Conservation (phyloP, 2,888 invertebrate genomes). For the Trichopoda pennipes region DNA sequence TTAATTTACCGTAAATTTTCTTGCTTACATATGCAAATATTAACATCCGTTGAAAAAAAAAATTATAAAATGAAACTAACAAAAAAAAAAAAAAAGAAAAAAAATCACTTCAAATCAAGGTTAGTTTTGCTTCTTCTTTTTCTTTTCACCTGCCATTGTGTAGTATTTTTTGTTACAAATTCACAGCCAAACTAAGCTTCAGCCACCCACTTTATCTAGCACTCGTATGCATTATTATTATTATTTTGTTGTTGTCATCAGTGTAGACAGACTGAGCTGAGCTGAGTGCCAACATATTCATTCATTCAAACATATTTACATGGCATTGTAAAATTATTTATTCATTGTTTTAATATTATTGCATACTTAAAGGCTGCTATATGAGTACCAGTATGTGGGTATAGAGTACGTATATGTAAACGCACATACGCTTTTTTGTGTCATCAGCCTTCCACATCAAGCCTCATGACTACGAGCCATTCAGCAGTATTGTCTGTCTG, state of each 20-base stretch:
- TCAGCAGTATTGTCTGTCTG: constrained; percentile 13
- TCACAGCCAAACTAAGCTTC: not conserved
- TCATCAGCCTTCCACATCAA: constrained; percentile 51
- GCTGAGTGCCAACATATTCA: constrained; percentile 4
- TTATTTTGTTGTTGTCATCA: not conserved
- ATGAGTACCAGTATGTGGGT: not conserved
- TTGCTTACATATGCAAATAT: constrained; percentile 65
- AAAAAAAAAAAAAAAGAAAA: constrained; percentile 40
- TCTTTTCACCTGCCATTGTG: constrained; percentile 52
- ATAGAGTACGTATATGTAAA: too few species aligned
- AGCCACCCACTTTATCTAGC: not conserved
- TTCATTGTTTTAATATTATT: constrained; percentile 60
- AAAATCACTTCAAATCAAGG: constrained; percentile 69
- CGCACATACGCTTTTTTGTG: constrained; percentile 4
- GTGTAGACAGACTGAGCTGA: constrained; percentile 19
- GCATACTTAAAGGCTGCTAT: constrained; percentile 49
- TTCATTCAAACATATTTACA: not conserved
- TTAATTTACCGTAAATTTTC: constrained; percentile 10
- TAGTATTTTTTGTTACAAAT: constrained; percentile 27
- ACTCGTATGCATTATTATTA: constrained; percentile 6
- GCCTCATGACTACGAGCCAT: constrained; percentile 26
- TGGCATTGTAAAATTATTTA: constrained; percentile 33
- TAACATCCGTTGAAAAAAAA: constrained; percentile 70
- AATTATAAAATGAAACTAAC: constrained; percentile 19
- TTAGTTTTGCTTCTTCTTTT: constrained; percentile 39